Base-by-base conservation (phyloP, 2,797 vertebrate genomes). In the Enoplosus armatus region DNA sequence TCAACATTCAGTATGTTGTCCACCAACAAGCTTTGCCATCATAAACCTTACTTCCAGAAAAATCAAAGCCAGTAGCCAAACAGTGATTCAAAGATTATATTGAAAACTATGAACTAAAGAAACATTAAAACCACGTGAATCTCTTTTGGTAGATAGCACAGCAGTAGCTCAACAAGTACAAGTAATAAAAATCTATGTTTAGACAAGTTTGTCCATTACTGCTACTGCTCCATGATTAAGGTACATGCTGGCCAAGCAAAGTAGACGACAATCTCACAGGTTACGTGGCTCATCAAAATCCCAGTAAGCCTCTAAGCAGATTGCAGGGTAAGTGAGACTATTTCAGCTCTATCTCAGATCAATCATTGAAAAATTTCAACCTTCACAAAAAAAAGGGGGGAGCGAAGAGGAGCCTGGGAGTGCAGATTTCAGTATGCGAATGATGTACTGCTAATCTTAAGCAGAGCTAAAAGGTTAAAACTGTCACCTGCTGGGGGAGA, bases 401-500 rank as follows among this genome's bases (percentile, higher is more conserved):
- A 51, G 70, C 6, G 0, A 31, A 69, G 5, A 61, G 24, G 48
- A 58, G 48, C 22, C 29, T 2, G n/a, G 8, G 20, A 59, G 59
- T 62, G 61, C 43, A 64, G 53, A 71, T 70, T 68, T 62, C 27
- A 74, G 55, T 48, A 70, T 82, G 70, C 59, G 72, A 60, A 81
- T 80, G 39, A 43, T 53, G 61, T n/a, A 1, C 39, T 12, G 64
- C 55, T 82, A 72, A 84, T 79, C 48, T 69, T 67, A 79, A 68
- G 64, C 54, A 58, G 73, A 84, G 67, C 67, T 72, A 80, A 86
- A 89, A 87, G 86, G 89, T 86, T 87, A 82, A 87, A 88, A 84
- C 66, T 75, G 82, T 72, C 77, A 2, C 86, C 82, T 69, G 79
- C 88, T 90, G 89, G 14, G 85, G 69, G 29, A 86, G 58, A 83